Percentiles rank a stretch among this genome's conserved stretches.
phyloP scores from a whole-genome alignment of 2,888 invertebrate genomes.

The Podotricha telesiphe region DNA sequence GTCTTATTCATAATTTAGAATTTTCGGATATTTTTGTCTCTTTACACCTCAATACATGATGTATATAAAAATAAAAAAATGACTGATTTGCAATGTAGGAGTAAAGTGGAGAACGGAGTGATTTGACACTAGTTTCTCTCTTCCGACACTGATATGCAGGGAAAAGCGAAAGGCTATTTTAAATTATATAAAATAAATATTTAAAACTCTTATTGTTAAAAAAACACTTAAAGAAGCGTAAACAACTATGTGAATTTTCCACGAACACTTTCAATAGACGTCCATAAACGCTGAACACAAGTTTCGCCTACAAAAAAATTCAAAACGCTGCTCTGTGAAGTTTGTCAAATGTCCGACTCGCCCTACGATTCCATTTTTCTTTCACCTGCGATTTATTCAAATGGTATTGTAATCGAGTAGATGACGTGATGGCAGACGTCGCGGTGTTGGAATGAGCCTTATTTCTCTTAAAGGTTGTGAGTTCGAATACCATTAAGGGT shows the following conservation, averaged over 20 bases:
- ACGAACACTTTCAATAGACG: conserved; percentile 10
- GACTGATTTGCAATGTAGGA: too few species aligned
- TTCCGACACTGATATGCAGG: too few species aligned
- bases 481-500: neutral
- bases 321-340: conserved; percentile 1
- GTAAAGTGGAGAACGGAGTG: too few species aligned
- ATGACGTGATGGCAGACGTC: too few species aligned
- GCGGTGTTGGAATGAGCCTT: too few species aligned
- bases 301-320: neutral
- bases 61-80: too few species aligned
- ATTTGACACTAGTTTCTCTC: too few species aligned
- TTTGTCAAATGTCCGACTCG: conserved; percentile 9
- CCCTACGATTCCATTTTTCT: neutral
- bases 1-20: too few species aligned
- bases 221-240: neutral
- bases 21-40: too few species aligned
- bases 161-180: too few species aligned
- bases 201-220: neutral
- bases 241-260: neutral
- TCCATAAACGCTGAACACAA: neutral
- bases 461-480: neutral
- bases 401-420: neutral
- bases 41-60: too few species aligned
- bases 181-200: neutral
- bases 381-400: conserved; percentile 1